Evolutionary conservation across 2,888 invertebrate species (phyloP).

Genomic region (Gari tellinella): DNA sequence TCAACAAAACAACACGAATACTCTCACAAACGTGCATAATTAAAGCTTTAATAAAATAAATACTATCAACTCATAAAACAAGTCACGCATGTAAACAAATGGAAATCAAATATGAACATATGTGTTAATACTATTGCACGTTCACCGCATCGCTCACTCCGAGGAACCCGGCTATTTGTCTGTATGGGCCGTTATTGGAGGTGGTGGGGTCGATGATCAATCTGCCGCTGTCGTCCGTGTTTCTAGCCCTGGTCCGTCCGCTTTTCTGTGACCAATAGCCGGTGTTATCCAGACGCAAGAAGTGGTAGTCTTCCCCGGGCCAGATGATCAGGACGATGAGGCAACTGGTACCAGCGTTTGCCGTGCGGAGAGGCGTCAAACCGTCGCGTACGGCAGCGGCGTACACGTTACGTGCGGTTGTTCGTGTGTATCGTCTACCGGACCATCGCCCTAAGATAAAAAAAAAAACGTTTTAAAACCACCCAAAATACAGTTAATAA

Average conservation of each 20-base stretch:
- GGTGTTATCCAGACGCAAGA: conserved; percentile 46
- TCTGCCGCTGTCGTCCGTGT: conserved; percentile 46
- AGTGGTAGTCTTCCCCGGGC: conserved; percentile 59
- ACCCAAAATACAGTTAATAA: too few relatives aligned
- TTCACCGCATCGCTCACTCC: conserved; percentile 19
- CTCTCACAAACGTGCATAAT: too few relatives aligned
- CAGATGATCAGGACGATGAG: conserved; percentile 54
- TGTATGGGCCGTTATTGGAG: conserved; percentile 50
- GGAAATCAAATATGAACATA: too few relatives aligned
- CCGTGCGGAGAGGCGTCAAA: conserved; percentile 23
- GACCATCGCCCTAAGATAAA: conserved; percentile 30
- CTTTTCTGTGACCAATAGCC: conserved; percentile 59
- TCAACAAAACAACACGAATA: too few relatives aligned
- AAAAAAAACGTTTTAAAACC: too few relatives aligned
- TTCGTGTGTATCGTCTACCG: conserved; percentile 30
- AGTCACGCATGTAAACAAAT: too few relatives aligned
- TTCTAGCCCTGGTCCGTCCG: conserved; percentile 49
- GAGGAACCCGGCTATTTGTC: conserved; percentile 38
- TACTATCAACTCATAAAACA: too few relatives aligned
- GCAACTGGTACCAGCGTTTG: conserved; percentile 32
- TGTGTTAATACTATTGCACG: conserved; percentile 13
- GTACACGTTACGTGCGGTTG: conserved; percentile 37
- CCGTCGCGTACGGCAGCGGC: conserved; percentile 45
- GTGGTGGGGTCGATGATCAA: conserved; percentile 36
- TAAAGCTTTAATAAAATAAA: too few relatives aligned